Percentiles rank a stretch among this genome's conserved stretches.
phyloP scores from a whole-genome alignment of 2,888 invertebrate species.

The Congeria kusceri region DNA sequence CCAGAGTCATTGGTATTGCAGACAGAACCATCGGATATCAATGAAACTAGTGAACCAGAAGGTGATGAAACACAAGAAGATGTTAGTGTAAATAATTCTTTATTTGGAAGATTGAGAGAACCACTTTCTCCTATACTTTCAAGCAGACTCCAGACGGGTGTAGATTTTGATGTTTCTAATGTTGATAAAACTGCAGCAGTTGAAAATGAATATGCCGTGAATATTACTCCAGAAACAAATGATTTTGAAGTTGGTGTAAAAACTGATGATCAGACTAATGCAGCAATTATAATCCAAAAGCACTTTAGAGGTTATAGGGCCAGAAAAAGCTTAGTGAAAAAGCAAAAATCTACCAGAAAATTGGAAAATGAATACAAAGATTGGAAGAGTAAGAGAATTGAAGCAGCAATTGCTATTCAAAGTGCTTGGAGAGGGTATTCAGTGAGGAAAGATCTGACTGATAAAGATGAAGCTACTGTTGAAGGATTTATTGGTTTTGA shows the following conservation, averaged over 20 bases:
- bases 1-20: background rate
- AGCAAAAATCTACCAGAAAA: constrained; percentile 10
- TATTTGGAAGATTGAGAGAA: background rate
- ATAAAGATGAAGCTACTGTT: constrained; percentile 15
- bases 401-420: constrained; percentile 56
- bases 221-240: constrained; percentile 12
- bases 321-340: constrained; percentile 14
- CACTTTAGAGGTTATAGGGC: constrained; percentile 52
- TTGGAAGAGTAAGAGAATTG: constrained; percentile 45
- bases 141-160: background rate
- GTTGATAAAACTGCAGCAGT: constrained; percentile 14
- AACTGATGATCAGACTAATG: background rate
- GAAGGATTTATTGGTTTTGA: constrained; percentile 13
- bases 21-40: background rate
- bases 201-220: constrained; percentile 32
- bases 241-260: background rate
- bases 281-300: constrained; percentile 53
- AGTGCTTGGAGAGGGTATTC: constrained; percentile 55
- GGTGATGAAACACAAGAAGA: background rate
- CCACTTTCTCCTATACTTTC: background rate
- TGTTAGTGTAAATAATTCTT: background rate
- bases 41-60: background rate
- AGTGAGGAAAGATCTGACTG: constrained; percentile 41
- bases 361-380: constrained; percentile 50
- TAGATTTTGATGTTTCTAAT: background rate